Conservation (phyloP, 2,888 invertebrate species). For the Beris morrisii region DNA sequence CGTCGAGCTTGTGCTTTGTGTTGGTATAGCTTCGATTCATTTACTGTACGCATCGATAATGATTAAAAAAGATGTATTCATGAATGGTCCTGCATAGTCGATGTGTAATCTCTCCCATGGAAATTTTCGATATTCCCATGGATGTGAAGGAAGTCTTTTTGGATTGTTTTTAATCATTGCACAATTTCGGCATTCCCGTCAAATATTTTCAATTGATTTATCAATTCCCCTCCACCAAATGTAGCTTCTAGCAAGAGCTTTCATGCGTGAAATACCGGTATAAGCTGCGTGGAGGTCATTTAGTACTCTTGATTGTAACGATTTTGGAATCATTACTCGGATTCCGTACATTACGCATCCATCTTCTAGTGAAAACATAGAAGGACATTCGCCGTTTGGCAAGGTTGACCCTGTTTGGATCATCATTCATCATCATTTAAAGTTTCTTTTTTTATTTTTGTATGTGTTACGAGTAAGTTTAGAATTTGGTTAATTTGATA, state of each 20-base stretch:
- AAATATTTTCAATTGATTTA: conserved; percentile 38
- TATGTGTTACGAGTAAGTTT: neutral
- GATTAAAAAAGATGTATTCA: too few species aligned
- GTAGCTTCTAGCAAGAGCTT: conserved; percentile 37
- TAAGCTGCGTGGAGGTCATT: conserved; percentile 37
- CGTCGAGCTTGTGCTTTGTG: too few species aligned
- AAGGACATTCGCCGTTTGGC: neutral
- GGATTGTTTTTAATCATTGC: conserved; percentile 29
- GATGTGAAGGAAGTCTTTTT: conserved; percentile 35
- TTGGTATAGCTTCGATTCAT: too few species aligned
- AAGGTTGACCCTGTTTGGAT: neutral
- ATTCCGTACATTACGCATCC: neutral
- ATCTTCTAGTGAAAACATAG: neutral
- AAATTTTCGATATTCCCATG: conserved; percentile 37
- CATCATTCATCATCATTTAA: neutral
- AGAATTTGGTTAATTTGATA: neutral
- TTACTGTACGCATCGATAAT: too few species aligned
- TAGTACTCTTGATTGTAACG: conserved; percentile 9
- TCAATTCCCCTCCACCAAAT: conserved; percentile 42
- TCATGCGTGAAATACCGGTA: conserved; percentile 37
- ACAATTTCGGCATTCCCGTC: conserved; percentile 36
- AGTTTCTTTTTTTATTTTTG: conserved; percentile 11
- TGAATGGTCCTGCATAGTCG: conserved; percentile 36
- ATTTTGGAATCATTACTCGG: conserved; percentile 1
- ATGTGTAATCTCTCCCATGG: conserved; percentile 42